phyloP scores from a whole-genome alignment of 2,888 invertebrate genomes.

The Drosophila siamana region DNA sequence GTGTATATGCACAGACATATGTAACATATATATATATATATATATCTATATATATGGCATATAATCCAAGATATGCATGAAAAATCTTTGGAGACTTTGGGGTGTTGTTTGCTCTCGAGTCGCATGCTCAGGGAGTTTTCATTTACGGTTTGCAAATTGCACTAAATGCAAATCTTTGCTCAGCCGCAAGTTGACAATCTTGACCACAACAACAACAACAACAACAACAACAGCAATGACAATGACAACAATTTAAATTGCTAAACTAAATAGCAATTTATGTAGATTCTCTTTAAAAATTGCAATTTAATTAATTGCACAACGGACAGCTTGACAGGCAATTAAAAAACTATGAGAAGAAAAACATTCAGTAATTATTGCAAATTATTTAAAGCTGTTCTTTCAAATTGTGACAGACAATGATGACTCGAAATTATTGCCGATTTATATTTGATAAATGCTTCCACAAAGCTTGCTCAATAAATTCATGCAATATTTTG shows the following conservation, averaged over 20 bases:
- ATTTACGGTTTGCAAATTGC: not conserved
- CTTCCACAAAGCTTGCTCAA: too few species aligned
- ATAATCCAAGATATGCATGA: conserved; percentile 4
- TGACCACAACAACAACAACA: not conserved
- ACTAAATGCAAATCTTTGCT: conserved; percentile 11
- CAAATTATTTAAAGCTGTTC: too few species aligned
- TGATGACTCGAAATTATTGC: too few species aligned
- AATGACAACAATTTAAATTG: too few species aligned
- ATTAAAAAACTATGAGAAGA: not conserved
- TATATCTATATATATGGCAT: conserved; percentile 2
- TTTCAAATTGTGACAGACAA: too few species aligned
- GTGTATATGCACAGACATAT: not conserved
- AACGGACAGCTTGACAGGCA: not conserved
- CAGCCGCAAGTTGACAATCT: not conserved
- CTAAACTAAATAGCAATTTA: not conserved
- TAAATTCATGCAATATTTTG: too few species aligned
- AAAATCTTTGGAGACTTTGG: conserved; percentile 8
- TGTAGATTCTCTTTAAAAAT: not conserved
- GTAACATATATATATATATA: not conserved
- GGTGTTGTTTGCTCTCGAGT: not conserved
- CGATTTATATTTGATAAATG: too few species aligned
- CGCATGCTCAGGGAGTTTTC: not conserved
- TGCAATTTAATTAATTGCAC: not conserved
- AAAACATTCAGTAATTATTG: too few species aligned
- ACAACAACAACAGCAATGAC: not conserved